Evolutionary conservation across 2,888 invertebrate genomes (phyloP), one percentile per base, ranked within the genome.

Genomic region (Acutogordius australiensis): DNA sequence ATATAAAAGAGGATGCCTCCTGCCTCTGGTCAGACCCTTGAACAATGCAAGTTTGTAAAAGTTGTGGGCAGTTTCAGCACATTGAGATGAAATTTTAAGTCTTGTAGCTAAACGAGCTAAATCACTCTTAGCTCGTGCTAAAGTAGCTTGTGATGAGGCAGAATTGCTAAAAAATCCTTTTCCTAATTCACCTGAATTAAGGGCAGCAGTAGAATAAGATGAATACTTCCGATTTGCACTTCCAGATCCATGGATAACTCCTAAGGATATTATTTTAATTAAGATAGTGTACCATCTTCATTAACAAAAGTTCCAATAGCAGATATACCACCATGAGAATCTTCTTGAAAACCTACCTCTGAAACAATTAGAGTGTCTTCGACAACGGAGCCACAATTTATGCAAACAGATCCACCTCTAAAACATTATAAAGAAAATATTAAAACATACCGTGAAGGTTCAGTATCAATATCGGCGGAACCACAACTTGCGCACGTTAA

Each of bases 341-440:
- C 81, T 70, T 97, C 94, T 71, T 86, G 84, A 68, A 91, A 97
- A 70, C 88, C 85, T 28, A 91, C 81, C 71, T 94, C 91, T 1
- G 86, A 83, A 28, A 97, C 90, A 68, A 97, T 94, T 61, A 87
- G 81, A 67, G 84, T 86, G 68, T 91, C 88, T 70, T 94, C 91
- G 21, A 97, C 74, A 1, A 97, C 94, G 2, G 84, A 81, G 28
- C 94, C 97, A 73, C 97, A 97, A 68, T 80, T 81, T 28, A 84
- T 90, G 71, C 97, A 97, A 1, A 91, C 87, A 8, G 83, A 81
- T 76, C 91, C 88, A 37, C 91, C 94, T 18, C 58, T 51, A 51
- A 8, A 51, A 51, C 23, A 51, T 4, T 23, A 51, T 51, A 51
- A 23, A 51, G 8, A n/a, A 13, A 51, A 23, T 51, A 51, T n/a